Evolutionary conservation across 2,113 vertebrate species (phyloP), one percentile per base, ranked within the genome.

Genomic region (Cygnus buccinator): DNA sequence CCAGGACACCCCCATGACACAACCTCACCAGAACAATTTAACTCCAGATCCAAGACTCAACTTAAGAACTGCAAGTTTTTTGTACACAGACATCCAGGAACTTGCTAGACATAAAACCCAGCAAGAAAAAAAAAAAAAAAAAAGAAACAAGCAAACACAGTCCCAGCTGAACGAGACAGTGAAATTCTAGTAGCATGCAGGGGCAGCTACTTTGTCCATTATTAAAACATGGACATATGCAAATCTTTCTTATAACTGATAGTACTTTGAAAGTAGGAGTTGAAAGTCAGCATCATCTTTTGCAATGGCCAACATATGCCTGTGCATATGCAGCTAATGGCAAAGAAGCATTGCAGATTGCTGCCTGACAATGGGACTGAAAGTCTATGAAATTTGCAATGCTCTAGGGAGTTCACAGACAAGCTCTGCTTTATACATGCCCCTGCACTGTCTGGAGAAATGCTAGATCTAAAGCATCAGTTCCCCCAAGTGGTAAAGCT

Each of bases 1-100:
- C 21, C 58, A 82, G 21, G 37, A 78, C 0, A 1, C 17, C 4
- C 13, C 39, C 19, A 35, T 0, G 2, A 35, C 9, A 14, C 58
- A 65, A 65, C 17, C 17, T 86, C 25, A 44, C 5, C 35, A 62
- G 39, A 26, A 31, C 3, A 3, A 57, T 0, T 52, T 37, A 86
- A 41, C 25, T 75, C 39, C 22, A n/a, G 43, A 31, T 37, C 19
- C 28, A 57, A 35, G 17, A 37, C 19, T 48, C 44, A 83, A 73
- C 31, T 44, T 72, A 39, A 77, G 39, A 73, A 67, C 44, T 35
- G 18, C 17, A 76, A 33, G 16, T 3, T 73, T 35, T 55, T 62
- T 48, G 26, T 19, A 52, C 70, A 75, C 37, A 58, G 62, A 26
- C 41, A 50, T 37, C 14, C 35, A 59, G 78, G 20, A 58, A 58